Evolutionary conservation across 2,888 invertebrate genomes (phyloP).

Genomic region (Ophion slaviceki): DNA sequence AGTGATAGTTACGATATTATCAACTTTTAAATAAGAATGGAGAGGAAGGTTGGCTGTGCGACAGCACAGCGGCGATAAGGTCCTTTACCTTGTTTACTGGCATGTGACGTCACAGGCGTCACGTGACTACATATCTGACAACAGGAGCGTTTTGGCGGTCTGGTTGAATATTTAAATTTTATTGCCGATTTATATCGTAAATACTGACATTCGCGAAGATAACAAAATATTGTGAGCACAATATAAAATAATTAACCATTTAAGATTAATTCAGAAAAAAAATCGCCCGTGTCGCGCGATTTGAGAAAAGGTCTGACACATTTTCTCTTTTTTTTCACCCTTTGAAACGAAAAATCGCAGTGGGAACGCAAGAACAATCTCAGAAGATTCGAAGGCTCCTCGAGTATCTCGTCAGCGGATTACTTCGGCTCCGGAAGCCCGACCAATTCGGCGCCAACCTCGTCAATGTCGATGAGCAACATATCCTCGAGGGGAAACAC

Average conservation of each 20-base stretch:
- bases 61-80: too few species aligned
- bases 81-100: too few species aligned
- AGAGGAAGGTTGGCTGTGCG: too few species aligned
- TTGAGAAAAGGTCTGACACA: constrained; percentile 1
- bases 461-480: constrained; percentile 78
- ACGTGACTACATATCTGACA: too few species aligned
- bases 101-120: too few species aligned
- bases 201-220: too few species aligned
- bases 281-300: constrained; percentile 15
- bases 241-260: background rate
- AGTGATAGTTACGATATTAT: too few species aligned
- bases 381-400: constrained; percentile 95
- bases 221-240: too few species aligned
- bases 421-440: constrained; percentile 90
- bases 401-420: constrained; percentile 98
- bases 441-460: constrained; percentile 77
- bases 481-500: constrained; percentile 75
- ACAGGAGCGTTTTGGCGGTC: too few species aligned
- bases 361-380: constrained; percentile 86
- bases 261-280: background rate
- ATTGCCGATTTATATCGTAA: too few species aligned
- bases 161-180: too few species aligned
- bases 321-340: constrained; percentile 3
- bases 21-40: too few species aligned
- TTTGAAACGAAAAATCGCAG: constrained; percentile 75